Conservation (phyloP, 2,888 invertebrate species). For the Pasiphila rectangulata region DNA sequence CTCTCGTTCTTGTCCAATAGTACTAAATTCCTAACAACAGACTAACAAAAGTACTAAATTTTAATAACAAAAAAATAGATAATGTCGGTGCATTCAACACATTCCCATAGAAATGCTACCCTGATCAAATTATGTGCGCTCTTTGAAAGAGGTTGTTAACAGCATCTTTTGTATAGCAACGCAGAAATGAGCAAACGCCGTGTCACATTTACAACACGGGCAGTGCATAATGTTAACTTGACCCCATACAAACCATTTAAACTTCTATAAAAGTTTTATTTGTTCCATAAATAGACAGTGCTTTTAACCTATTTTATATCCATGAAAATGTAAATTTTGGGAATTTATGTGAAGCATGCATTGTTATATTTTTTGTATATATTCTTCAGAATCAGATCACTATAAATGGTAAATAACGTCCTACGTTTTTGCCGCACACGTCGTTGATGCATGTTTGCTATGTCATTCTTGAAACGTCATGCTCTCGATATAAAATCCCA, state of each 20-base stretch:
- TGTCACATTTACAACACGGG: slow-evolving; percentile 65
- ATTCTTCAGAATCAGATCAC: slow-evolving; percentile 22
- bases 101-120: slow-evolving; percentile 77
- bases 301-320: slow-evolving; percentile 52
- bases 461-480: slow-evolving; percentile 21
- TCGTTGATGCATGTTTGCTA: slow-evolving; percentile 31
- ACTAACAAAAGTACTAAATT: neutral
- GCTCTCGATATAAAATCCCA: slow-evolving; percentile 29
- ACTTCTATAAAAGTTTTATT: slow-evolving; percentile 65
- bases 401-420: slow-evolving; percentile 51
- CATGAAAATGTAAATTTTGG: slow-evolving; percentile 56
- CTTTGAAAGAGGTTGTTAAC: slow-evolving; percentile 79
- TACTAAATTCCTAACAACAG: neutral
- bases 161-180: slow-evolving; percentile 75
- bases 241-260: slow-evolving; percentile 67
- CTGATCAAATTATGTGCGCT: slow-evolving; percentile 78
- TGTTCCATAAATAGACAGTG: slow-evolving; percentile 57
- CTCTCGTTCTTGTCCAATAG: neutral
- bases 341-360: slow-evolving; percentile 32
- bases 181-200: slow-evolving; percentile 77
- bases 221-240: slow-evolving; percentile 74
- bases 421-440: slow-evolving; percentile 60
- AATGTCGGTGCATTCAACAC: slow-evolving; percentile 53
- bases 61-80: slow-evolving; percentile 26
- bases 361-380: slow-evolving; percentile 34